These are phyloP conservation scores for Rhinogobius similis DNA, from an alignment of 2,113 vertebrate genomes.

Conservation along the genomic window DNA sequence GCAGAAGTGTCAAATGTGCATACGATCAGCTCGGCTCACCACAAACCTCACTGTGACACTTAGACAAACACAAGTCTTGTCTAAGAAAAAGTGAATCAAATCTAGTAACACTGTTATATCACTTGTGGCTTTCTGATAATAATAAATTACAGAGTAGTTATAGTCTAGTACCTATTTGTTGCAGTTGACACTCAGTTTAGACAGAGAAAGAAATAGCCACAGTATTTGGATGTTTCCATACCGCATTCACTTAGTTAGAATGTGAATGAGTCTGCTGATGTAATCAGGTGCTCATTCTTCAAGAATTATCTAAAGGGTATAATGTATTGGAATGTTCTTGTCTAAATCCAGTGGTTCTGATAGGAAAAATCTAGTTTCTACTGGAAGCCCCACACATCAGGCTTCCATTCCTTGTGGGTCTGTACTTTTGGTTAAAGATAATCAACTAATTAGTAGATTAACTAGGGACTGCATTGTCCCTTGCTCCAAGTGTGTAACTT, in stretches of 20 bases:
- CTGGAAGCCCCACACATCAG: too few relatives aligned
- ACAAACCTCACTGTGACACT: conserved; percentile 6
- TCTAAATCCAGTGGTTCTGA: conserved; percentile 12
- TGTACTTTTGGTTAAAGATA: too few relatives aligned
- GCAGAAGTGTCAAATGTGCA: conserved; percentile 8
- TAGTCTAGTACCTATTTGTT: not conserved
- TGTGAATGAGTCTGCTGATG: conserved; percentile 15
- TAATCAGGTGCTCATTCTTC: conserved; percentile 3
- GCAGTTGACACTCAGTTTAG: not conserved
- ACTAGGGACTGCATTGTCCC: too few relatives aligned
- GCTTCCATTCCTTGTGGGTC: too few relatives aligned
- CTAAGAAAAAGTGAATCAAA: not conserved
- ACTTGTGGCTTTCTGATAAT: not conserved
- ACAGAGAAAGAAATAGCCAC: not conserved
- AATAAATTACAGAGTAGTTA: not conserved
- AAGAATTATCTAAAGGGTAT: not conserved
- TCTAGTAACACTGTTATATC: not conserved
- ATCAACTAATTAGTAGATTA: too few relatives aligned
- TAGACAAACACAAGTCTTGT: conserved; percentile 29
- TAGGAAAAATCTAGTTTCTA: not conserved
- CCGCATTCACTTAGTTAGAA: not conserved
- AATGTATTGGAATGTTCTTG: conserved; percentile 10
- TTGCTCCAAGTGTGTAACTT: too few relatives aligned
- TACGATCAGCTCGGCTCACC: not conserved
- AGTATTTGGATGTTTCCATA: conserved; percentile 6